These are phyloP conservation scores for Macaca nemestrina DNA, from an alignment of 2,113 vertebrate species.

Conservation along the genomic window DNA sequence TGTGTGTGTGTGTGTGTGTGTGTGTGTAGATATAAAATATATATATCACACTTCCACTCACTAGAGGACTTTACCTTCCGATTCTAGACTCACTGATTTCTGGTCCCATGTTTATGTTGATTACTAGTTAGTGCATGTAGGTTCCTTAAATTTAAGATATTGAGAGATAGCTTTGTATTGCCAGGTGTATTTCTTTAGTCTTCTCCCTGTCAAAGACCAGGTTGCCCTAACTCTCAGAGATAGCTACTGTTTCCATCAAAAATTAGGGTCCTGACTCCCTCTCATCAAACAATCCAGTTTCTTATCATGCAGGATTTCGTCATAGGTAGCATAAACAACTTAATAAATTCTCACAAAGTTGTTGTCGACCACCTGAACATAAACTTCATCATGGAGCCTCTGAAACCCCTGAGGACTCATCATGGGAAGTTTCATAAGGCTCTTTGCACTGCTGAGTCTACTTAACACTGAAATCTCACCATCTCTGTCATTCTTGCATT, in stretches of 20 bases:
- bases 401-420: neutral
- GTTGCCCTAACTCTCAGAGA: neutral
- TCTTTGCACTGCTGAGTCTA: no score
- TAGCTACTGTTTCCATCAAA: no score
- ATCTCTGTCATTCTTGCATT: no score
- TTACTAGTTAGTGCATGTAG: neutral
- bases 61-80: neutral
- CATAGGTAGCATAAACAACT: no score
- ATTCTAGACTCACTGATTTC: neutral
- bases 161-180: neutral
- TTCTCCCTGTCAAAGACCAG: neutral
- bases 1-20: neutral
- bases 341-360: no score
- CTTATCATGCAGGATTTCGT: neutral
- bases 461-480: no score
- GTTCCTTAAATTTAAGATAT: neutral
- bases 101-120: neutral
- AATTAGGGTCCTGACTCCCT: no score
- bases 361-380: no score
- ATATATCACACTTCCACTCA: neutral
- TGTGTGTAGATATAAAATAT: neutral
- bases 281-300: neutral
- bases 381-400: slow-evolving; percentile 72
- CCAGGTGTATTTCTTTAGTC: neutral
- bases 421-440: no score